Base-by-base conservation (phyloP, 2,888 invertebrate genomes). In the Daptonema setosum region DNA sequence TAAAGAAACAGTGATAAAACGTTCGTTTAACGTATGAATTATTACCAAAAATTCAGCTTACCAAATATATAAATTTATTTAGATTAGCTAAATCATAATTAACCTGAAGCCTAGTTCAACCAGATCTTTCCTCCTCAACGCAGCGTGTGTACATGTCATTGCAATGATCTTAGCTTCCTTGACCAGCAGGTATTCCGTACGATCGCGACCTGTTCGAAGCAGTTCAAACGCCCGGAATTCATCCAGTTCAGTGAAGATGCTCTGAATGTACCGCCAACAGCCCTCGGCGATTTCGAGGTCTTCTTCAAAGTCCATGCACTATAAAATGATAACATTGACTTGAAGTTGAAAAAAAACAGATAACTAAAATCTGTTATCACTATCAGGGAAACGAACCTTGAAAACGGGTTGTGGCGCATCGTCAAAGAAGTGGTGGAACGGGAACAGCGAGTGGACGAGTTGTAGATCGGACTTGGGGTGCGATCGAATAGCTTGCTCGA, bases 91-190 rank as follows among this genome's bases (percentile, higher is more conserved):
- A n/a, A n/a, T n/a, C n/a, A n/a, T n/a, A n/a, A n/a, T n/a, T n/a
- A n/a, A n/a, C n/a, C n/a, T n/a, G n/a, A n/a, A n/a, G n/a, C n/a
- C 85, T 73, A 90, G 81, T 69, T 87, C 85, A 0, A 97, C 95
- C 2, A 99, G 77, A 72, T 99, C 97, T 55, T 87, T 83, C 29
- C 97, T 78, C 70, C 95, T 91, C 17, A 99, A 77, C 0, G 97
- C 97, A 1, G 97, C 97, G 73, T 99, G 97, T 0, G 97, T 99
- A 75, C 97, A 99, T 0, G 97, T 99, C 97, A 99, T 99, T 1
- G 97, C 97, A 64, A 99, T 97, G 56, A 99, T 91, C 75, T 95
- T 97, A 0, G 97, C 95, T 17, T 29, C 52, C n/a, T 52, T 90
- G 0, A 97, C 93, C 55, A 97, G 76, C 57, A 99, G 76, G 74